Evolutionary conservation across 1,140 invertebrate species (phyloP).

Genomic region (Belonocnema kinseyi): DNA sequence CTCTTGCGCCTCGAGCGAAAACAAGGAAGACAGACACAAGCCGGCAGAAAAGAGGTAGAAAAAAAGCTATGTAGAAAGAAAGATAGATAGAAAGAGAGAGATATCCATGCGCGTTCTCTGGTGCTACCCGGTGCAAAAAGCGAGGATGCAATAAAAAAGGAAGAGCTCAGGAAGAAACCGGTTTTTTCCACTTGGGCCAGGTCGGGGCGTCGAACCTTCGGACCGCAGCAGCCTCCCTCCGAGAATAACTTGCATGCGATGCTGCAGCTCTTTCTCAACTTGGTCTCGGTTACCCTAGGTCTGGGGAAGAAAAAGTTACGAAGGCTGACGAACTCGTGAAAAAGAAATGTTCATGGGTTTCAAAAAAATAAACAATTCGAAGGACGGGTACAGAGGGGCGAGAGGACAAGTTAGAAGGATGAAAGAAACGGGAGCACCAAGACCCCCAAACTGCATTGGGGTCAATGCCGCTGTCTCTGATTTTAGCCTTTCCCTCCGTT

Average conservation of each 20-base stretch:
- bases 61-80: constrained; percentile 39
- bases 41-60: constrained; percentile 37
- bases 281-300: constrained; percentile 69
- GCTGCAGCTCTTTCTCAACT: constrained; percentile 57
- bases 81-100: constrained; percentile 53
- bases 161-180: constrained; percentile 74
- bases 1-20: constrained; percentile 38
- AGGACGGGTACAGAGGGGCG: constrained; percentile 42
- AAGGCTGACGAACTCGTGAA: constrained; percentile 55
- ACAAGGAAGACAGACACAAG: constrained; percentile 34
- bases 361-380: constrained; percentile 43
- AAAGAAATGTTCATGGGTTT: constrained; percentile 48
- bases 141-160: constrained; percentile 70
- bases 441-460: constrained; percentile 44
- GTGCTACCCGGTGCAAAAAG: constrained; percentile 61
- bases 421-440: constrained; percentile 5
- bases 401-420: constrained; percentile 43
- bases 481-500: constrained; percentile 46
- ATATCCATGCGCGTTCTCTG: constrained; percentile 49
- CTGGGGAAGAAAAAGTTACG: constrained; percentile 66
- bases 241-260: constrained; percentile 75
- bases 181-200: constrained; percentile 77
- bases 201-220: constrained; percentile 76
- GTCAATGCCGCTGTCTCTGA: constrained; percentile 64
- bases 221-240: constrained; percentile 73